A percentile compares a stretch with the other conserved stretches of the same genome.
Evolutionary conservation across 2,113 vertebrate species (phyloP).

Genomic region (Oncorhynchus kisutch): DNA sequence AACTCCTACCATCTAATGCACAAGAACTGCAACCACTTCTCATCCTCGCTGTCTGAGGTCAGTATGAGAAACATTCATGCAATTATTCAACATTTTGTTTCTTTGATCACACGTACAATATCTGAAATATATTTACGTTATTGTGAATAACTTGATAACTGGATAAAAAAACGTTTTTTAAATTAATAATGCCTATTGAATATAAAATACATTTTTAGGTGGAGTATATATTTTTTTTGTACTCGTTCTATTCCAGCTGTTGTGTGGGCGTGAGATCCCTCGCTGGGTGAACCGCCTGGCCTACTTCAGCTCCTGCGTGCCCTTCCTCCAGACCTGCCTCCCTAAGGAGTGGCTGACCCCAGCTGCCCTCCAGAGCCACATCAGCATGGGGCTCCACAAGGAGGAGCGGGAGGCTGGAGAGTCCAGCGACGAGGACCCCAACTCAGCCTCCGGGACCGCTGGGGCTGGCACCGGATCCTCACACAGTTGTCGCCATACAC

Average conservation of each 20-base stretch:
- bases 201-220: too few relatives aligned
- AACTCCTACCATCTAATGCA: conserved; percentile 87
- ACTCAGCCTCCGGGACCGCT: conserved; percentile 67
- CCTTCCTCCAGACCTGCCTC: conserved; percentile 91
- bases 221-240: too few relatives aligned
- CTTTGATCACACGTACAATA: too few relatives aligned
- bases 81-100: too few relatives aligned
- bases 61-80: conserved; percentile 6
- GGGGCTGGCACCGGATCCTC: conserved; percentile 72
- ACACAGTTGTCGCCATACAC: conserved; percentile 85
- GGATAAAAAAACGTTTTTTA: too few relatives aligned
- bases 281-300: conserved; percentile 92
- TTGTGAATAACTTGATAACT: too few relatives aligned
- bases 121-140: too few relatives aligned
- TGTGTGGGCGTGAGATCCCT: conserved; percentile 88
- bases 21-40: conserved; percentile 92
- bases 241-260: conserved; percentile 68
- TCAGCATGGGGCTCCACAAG: conserved; percentile 86
- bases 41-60: conserved; percentile 86
- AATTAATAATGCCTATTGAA: too few relatives aligned
- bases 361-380: conserved; percentile 90
- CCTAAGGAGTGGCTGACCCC: conserved; percentile 92
- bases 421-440: conserved; percentile 80
- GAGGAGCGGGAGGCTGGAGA: conserved; percentile 76
- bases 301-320: conserved; percentile 92